Percentiles rank a stretch among this genome's conserved stretches.
Evolutionary conservation across 2,797 vertebrate genomes (phyloP).

Genomic region (Malurus leucopterus): DNA sequence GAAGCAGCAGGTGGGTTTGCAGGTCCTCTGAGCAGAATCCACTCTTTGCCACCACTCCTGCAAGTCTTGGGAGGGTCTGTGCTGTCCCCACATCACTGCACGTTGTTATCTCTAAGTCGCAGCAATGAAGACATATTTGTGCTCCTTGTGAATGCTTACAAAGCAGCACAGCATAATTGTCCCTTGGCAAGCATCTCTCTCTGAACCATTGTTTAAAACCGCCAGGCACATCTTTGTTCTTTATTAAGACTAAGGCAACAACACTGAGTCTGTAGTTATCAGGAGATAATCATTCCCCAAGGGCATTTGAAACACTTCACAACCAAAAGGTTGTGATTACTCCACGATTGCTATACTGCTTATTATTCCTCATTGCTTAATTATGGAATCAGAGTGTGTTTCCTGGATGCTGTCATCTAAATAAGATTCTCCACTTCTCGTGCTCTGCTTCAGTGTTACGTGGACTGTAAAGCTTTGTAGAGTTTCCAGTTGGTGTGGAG

Average conservation of each 20-base stretch:
- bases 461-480: background rate
- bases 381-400: slow-evolving; percentile 20
- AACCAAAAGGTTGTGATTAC: slow-evolving; percentile 59
- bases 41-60: background rate
- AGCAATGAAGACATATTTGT: background rate
- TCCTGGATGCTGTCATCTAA: slow-evolving; percentile 22
- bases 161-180: background rate
- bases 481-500: background rate
- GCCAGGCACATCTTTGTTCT: slow-evolving; percentile 42
- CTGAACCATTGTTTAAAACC: slow-evolving; percentile 51
- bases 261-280: slow-evolving; percentile 41
- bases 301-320: slow-evolving; percentile 53
- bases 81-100: background rate
- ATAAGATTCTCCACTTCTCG: background rate
- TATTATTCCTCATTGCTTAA: slow-evolving; percentile 65
- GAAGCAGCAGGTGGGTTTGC: background rate
- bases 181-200: slow-evolving; percentile 28
- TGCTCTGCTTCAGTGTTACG: accelerated
- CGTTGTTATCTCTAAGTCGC: background rate
- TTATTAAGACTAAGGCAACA: slow-evolving; percentile 52
- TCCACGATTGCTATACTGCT: slow-evolving; percentile 39
- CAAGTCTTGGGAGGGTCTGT: background rate
- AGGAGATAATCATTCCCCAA: slow-evolving; percentile 55
- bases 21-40: background rate
- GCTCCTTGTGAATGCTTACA: background rate